These are phyloP conservation scores for Formica selysi DNA, from an alignment of 1,140 invertebrate species.

Conservation along the genomic window DNA sequence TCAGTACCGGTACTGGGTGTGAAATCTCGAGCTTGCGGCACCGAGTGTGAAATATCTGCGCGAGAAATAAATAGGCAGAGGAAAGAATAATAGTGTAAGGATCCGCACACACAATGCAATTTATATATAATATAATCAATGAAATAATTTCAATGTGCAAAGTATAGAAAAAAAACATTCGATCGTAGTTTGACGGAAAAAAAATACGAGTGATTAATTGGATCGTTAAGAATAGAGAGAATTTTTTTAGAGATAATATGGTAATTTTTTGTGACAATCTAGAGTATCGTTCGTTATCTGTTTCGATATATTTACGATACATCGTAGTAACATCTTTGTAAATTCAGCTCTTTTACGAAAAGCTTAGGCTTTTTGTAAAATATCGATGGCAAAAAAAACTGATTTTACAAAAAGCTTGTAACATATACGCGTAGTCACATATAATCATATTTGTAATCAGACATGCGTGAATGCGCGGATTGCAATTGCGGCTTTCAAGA, in stretches of 20 bases:
- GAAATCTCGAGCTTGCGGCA: neutral
- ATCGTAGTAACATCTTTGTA: too few species aligned
- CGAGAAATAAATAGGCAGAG: neutral
- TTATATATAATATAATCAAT: neutral
- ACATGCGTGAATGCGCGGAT: neutral
- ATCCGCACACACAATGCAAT: neutral
- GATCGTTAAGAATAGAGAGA: neutral
- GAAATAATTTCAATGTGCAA: neutral
- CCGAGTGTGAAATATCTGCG: slow-evolving; percentile 9
- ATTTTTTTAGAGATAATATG: neutral
- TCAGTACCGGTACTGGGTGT: neutral
- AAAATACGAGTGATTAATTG: neutral
- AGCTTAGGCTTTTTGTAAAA: too few species aligned
- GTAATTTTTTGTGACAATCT: neutral
- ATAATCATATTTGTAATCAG: neutral
- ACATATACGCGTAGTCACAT: neutral
- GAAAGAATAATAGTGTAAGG: neutral
- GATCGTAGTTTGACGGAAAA: neutral
- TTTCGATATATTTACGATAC: too few species aligned
- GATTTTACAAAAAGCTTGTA: too few species aligned
- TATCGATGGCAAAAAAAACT: too few species aligned
- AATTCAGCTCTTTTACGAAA: too few species aligned
- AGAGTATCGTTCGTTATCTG: too few species aligned
- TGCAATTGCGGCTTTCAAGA: neutral
- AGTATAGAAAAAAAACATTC: neutral